Evolutionary conservation across 1,140 invertebrate species (phyloP), one percentile per base, ranked within the genome.

Genomic region (Nasonia giraulti): DNA sequence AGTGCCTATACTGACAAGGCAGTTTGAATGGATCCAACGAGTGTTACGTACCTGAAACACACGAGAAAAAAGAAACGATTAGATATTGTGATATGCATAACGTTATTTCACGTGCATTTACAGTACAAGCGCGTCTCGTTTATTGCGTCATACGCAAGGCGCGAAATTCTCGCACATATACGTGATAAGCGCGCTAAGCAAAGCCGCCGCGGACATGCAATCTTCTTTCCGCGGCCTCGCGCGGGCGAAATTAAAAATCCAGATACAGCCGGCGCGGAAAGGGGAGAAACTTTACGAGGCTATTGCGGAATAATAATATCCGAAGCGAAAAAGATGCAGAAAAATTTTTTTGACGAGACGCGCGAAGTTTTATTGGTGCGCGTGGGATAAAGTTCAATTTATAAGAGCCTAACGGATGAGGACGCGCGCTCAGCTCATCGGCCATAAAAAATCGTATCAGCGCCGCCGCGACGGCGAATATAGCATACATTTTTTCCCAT

Each of bases 391-490:
- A 85, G 73, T 85, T 82, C 55, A 81, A 85, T 85, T 85, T 81
- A 77, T 81, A 77, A 85, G 14, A 40, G 71, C 71, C 37, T 55
- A 73, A 84, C 66, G 75, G 44, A 73, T 55, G 66, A 79, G 55
- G 33, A 17, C 78, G n/a, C 20, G 50, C 12, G 10, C 5, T n/a
- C 20, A 1, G 12, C 76, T 50, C 81, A 50, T 74, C 50, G 76
- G 12, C 55, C 40, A 71, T 85, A 85, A 81, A 84, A 85, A 85
- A 85, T 77, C 62, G 55, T 85, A 77, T 82, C 66, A 79, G 68
- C 37, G 75, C 2, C 33, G 4, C 33, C 31, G 37, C 20, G 4
- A 20, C 17, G 55, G 20, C 55, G 55, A 62, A 62, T 62, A 7
- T 73, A 27, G 27, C 27, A 44, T 66, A 47, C 44, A 69, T 79